Base-by-base conservation (phyloP, 1,140 invertebrate species). In the Tetraneura akinire region DNA sequence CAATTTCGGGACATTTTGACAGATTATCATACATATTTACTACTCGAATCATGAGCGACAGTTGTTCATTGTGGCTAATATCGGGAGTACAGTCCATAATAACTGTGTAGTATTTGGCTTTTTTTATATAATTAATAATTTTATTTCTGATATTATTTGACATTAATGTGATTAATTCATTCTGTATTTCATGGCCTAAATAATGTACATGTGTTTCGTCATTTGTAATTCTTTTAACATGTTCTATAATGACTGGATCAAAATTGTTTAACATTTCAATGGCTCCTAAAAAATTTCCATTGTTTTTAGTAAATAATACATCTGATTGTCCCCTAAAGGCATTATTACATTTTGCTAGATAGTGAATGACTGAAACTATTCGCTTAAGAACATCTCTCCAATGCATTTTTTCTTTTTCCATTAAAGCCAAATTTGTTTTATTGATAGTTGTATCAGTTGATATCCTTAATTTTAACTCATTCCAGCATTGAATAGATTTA, bases 331-430 rank as follows among this genome's bases (percentile, higher is more conserved):
- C n/a, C n/a, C n/a, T n/a, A n/a, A n/a, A n/a, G n/a, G n/a, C 32
- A 37, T 68, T 10, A 42, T 68, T 68, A 68, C 18, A 18, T 21
- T 42, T 8, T 11, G 64, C 64, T 42, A 42, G 45, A 45, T 18
- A 68, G 6, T 68, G 64, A 37, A 68, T 68, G 9, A 37, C 14
- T 11, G 64, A 32, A 10, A 68, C 18, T n/a, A 68, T 45, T 42
- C 64, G 29, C n/a, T n/a, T 37, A 37, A 68, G 18, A n/a, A 42
- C 64, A 42, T 68, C n/a, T 18, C 37, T 37, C 64, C 29, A 68
- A 68, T 68, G 64, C 6, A 11, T 68, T n/a, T 68, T 26, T 66
- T 68, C 16, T 68, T 68, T 68, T 45, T 68, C 37, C 16, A 68
- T 45, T 3, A 68, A 13, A 5, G 3, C 37, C 18, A 18, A 11